A percentile compares a stretch with the other conserved stretches of the same genome.
phyloP scores from a whole-genome alignment of 2,113 vertebrate species.

The Petrocephalus zakoni region DNA sequence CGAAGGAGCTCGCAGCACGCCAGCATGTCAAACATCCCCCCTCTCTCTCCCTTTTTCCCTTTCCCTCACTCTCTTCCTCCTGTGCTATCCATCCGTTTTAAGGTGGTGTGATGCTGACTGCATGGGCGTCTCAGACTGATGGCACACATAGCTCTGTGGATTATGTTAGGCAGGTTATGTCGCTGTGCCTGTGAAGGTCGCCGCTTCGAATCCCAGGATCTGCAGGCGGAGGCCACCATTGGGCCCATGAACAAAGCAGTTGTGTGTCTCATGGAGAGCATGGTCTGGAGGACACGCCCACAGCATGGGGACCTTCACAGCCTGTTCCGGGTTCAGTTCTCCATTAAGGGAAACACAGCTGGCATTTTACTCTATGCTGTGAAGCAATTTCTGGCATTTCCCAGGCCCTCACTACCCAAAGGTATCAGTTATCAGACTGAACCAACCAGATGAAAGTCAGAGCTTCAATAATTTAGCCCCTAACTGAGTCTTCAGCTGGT shows the following conservation, averaged over 20 bases:
- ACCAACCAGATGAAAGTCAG: neutral
- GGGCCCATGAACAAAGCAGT: neutral
- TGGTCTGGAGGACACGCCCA: neutral
- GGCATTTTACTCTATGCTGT: neutral
- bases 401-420: neutral
- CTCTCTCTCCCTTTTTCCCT: neutral
- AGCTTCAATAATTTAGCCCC: neutral
- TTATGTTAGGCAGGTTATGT: neutral
- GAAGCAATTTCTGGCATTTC: neutral
- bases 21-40: neutral
- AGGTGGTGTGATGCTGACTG: neutral
- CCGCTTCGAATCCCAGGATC: neutral
- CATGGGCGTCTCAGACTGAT: neutral
- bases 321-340: neutral
- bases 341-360: neutral
- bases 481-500: neutral
- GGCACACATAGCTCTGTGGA: neutral
- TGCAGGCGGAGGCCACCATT: neutral
- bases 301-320: neutral
- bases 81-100: neutral
- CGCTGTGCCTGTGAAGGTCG: neutral
- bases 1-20: neutral
- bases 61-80: neutral
- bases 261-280: neutral
- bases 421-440: neutral